phyloP scores from a whole-genome alignment of 2,888 invertebrate genomes.

The Leucania comma region DNA sequence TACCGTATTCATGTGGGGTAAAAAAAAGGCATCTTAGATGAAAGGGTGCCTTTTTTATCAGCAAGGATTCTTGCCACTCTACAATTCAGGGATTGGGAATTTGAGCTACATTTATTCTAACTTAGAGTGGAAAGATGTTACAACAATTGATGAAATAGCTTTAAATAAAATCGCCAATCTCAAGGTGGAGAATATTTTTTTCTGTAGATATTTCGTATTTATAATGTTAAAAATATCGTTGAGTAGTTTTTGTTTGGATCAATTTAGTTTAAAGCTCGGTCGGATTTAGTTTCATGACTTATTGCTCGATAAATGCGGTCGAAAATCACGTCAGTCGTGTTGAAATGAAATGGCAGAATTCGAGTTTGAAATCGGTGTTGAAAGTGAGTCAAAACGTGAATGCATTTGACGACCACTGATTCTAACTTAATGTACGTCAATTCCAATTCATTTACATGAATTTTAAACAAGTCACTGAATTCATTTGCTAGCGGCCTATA shows the following conservation, averaged over 20 bases:
- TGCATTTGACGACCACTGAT: slow-evolving; percentile 36
- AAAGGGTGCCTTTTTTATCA: slow-evolving; percentile 23
- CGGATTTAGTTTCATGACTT: slow-evolving; percentile 4
- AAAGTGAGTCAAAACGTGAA: slow-evolving; percentile 30
- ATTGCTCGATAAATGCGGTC: neutral
- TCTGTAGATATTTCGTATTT: neutral
- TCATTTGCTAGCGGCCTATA: neutral
- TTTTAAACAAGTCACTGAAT: slow-evolving; percentile 27
- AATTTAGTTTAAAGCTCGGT: neutral
- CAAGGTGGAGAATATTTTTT: neutral
- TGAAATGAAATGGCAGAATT: slow-evolving; percentile 16
- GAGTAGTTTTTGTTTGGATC: neutral
- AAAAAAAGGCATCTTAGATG: too few relatives aligned
- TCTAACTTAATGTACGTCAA: slow-evolving; percentile 17
- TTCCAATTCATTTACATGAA: slow-evolving; percentile 36
- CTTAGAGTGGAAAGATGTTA: neutral
- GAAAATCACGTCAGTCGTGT: slow-evolving; percentile 17
- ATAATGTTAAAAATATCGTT: neutral
- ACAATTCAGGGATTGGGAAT: neutral
- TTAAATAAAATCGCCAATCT: too few relatives aligned
- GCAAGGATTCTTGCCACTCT: neutral
- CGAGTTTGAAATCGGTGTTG: slow-evolving; percentile 10
- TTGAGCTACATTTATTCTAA: slow-evolving; percentile 8
- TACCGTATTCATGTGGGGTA: too few relatives aligned
- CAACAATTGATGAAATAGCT: neutral